Conservation (phyloP, 2,888 invertebrate species). For the Brassicogethes aeneus region DNA sequence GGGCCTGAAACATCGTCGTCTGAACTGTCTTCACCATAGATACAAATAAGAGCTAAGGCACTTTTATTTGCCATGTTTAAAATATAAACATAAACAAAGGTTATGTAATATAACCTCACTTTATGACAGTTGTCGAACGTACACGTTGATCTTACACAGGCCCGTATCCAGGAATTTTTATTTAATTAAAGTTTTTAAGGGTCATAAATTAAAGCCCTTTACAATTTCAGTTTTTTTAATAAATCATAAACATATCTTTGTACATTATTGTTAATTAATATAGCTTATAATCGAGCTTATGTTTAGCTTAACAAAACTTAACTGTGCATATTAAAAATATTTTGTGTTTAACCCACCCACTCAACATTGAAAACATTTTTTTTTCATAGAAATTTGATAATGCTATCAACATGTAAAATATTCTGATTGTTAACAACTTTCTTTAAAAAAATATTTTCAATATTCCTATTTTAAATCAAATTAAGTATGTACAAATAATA, state of each 20-base stretch:
- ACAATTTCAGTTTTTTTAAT: too few relatives aligned
- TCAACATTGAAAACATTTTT: slow-evolving; percentile 15
- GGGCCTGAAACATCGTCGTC: slow-evolving; percentile 35
- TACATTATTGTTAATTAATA: too few relatives aligned
- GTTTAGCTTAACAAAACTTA: too few relatives aligned
- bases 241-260: too few relatives aligned
- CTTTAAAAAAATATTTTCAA: slow-evolving; percentile 18
- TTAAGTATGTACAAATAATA: slow-evolving; percentile 6
- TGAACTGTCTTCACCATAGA: slow-evolving; percentile 32
- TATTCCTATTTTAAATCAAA: slow-evolving; percentile 7
- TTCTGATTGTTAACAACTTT: slow-evolving; percentile 9
- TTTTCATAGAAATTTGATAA: slow-evolving; percentile 16
- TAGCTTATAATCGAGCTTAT: too few relatives aligned
- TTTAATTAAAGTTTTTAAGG: too few relatives aligned
- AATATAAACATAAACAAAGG: too few relatives aligned
- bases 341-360: slow-evolving; percentile 8
- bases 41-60: slow-evolving; percentile 27
- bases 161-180: too few relatives aligned
- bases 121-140: too few relatives aligned
- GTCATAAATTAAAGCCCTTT: too few relatives aligned
- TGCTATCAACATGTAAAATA: background rate
- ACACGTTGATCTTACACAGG: too few relatives aligned
- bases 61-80: slow-evolving; percentile 13
- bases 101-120: too few relatives aligned
- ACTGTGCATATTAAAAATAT: background rate